Conservation (phyloP, 2,888 invertebrate species). For the Drosophila meridiana region DNA sequence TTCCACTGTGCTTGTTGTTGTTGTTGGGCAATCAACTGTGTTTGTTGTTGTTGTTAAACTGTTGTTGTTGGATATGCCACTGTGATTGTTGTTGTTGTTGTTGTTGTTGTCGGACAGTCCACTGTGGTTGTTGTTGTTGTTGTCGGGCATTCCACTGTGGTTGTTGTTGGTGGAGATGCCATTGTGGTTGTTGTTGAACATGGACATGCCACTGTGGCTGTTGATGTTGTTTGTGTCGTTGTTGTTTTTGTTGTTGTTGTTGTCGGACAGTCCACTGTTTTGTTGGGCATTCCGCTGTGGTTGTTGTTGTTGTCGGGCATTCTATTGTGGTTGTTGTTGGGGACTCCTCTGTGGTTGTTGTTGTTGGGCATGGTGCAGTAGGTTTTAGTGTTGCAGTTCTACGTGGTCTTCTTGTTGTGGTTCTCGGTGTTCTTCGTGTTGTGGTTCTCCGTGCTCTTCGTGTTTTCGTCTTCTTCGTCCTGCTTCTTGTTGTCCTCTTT, state of each 20-base stretch:
- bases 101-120: neutral
- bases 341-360: neutral
- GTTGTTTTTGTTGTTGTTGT: neutral
- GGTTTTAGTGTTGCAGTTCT: neutral
- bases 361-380: neutral
- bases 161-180: no score
- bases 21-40: neutral
- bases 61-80: neutral
- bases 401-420: neutral
- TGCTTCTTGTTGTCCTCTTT: neutral
- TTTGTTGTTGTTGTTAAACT: neutral
- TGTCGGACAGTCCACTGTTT: no score
- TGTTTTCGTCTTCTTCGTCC: neutral
- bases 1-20: no score
- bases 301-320: neutral
- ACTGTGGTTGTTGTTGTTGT: neutral
- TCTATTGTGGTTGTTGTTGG: neutral
- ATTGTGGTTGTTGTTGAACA: neutral
- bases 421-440: neutral
- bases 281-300: no score
- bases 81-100: neutral
- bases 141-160: no score
- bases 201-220: no score
- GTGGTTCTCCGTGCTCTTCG: neutral
- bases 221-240: neutral